Evolutionary conservation across 2,797 vertebrate genomes (phyloP).

Genomic region (Hoplostethus mediterraneus): DNA sequence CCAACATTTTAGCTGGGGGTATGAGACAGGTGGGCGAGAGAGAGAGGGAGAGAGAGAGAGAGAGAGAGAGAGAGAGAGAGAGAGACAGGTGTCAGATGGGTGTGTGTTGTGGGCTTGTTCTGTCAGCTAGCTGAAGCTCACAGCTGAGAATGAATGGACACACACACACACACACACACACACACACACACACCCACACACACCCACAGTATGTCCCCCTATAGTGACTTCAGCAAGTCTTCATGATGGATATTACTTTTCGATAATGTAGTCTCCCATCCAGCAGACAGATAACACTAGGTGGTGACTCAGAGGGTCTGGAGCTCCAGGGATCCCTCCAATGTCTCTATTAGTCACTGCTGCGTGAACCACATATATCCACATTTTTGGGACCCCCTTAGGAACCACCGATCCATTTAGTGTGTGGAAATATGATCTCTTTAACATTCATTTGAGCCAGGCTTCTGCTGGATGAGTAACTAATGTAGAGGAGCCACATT

Average conservation of each 20-base stretch:
- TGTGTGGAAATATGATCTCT: too few relatives aligned
- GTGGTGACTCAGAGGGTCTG: neutral
- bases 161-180: slow-evolving; percentile 5
- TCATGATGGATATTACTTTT: slow-evolving; percentile 16
- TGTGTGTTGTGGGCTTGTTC: slow-evolving; percentile 27
- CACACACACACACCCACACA: slow-evolving; percentile 1
- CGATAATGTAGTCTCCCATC: slow-evolving; percentile 23
- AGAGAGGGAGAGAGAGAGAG: slow-evolving; percentile 32
- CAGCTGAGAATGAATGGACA: slow-evolving; percentile 69
- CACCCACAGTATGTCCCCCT: slow-evolving; percentile 14
- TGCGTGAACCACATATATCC: neutral
- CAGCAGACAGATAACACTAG: slow-evolving; percentile 10
- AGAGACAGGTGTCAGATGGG: slow-evolving; percentile 59
- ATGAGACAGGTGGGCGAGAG: slow-evolving; percentile 26
- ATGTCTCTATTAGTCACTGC: neutral
- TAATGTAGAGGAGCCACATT: too few relatives aligned
- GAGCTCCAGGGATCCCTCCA: neutral
- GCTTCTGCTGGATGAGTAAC: too few relatives aligned
- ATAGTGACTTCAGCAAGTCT: slow-evolving; percentile 15
- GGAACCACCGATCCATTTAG: too few relatives aligned
- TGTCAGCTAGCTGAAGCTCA: slow-evolving; percentile 52
- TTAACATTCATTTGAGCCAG: too few relatives aligned
- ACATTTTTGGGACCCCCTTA: too few relatives aligned
- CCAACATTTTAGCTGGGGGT: slow-evolving; percentile 22
- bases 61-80: slow-evolving; percentile 35